These are phyloP conservation scores for Formica selysi DNA, from an alignment of 1,140 invertebrate species.

Conservation along the genomic window DNA sequence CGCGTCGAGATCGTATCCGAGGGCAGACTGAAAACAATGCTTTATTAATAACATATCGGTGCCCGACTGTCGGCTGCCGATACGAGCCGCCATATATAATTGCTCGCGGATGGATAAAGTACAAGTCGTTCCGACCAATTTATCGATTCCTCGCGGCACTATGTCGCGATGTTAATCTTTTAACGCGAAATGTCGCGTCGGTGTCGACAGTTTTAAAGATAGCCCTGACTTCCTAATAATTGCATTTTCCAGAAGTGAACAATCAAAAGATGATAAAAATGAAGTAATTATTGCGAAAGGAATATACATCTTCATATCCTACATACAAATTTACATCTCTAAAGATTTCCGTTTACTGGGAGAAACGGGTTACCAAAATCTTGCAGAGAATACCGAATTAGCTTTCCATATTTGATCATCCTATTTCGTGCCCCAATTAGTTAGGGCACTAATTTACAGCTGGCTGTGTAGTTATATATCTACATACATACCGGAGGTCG, in stretches of 20 bases:
- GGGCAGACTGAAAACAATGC: slow-evolving; percentile 32
- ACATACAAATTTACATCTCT: neutral
- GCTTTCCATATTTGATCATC: slow-evolving; percentile 64
- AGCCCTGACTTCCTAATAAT: neutral
- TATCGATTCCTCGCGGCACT: slow-evolving; percentile 26
- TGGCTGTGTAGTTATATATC: slow-evolving; percentile 50
- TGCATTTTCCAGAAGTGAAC: neutral
- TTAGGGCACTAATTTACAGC: slow-evolving; percentile 60
- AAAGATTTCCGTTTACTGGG: slow-evolving; percentile 30
- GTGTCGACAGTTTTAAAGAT: neutral
- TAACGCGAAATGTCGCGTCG: neutral
- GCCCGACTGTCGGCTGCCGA: slow-evolving; percentile 33
- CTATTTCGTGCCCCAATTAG: slow-evolving; percentile 64
- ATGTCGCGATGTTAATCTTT: slow-evolving; percentile 20
- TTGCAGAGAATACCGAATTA: slow-evolving; percentile 60
- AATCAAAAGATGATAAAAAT: neutral
- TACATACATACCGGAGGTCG: slow-evolving; percentile 55
- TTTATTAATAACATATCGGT: slow-evolving; percentile 56
- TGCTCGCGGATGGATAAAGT: neutral
- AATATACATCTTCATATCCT: neutral
- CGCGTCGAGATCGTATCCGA: slow-evolving; percentile 29
- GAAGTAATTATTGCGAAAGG: neutral
- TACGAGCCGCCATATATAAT: slow-evolving; percentile 33
- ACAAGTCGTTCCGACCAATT: slow-evolving; percentile 28
- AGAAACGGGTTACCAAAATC: slow-evolving; percentile 55